Percentiles rank a stretch among this genome's conserved stretches.
phyloP scores from a whole-genome alignment of 2,113 vertebrate genomes.

The Tachysurus fulvidraco region DNA sequence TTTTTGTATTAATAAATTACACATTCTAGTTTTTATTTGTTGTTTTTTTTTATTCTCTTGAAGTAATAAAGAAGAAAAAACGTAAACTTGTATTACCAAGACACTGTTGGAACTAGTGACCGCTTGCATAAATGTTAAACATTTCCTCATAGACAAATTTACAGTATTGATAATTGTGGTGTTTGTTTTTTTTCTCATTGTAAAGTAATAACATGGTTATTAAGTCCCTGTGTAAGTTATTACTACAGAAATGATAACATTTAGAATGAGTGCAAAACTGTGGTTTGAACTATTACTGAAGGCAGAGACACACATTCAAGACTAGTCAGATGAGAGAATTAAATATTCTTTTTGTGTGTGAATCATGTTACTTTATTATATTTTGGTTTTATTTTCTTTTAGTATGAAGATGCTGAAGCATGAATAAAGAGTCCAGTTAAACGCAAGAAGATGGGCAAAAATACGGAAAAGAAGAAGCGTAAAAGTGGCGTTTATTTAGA shows the following conservation, averaged over 20 bases:
- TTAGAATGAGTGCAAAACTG: background rate
- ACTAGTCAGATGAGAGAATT: background rate
- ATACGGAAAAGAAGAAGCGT: background rate
- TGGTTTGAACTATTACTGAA: background rate
- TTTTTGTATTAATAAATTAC: no score
- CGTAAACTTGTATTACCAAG: background rate
- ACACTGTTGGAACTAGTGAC: background rate
- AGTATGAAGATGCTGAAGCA: background rate
- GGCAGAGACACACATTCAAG: background rate
- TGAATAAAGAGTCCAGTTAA: background rate
- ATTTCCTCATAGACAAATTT: no score
- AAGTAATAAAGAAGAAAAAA: background rate
- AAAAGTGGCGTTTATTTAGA: background rate
- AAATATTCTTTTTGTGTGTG: background rate
- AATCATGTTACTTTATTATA: background rate
- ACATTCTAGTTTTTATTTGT: no score
- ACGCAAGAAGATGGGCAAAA: background rate
- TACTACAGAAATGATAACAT: background rate
- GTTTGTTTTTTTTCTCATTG: background rate
- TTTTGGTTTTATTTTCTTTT: background rate
- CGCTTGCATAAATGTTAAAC: no score
- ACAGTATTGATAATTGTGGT: background rate
- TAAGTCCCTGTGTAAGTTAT: background rate
- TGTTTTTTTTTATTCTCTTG: background rate
- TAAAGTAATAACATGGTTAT: background rate